Base-by-base conservation (phyloP, 2,888 invertebrate genomes). In the Entomobrya proxima region DNA sequence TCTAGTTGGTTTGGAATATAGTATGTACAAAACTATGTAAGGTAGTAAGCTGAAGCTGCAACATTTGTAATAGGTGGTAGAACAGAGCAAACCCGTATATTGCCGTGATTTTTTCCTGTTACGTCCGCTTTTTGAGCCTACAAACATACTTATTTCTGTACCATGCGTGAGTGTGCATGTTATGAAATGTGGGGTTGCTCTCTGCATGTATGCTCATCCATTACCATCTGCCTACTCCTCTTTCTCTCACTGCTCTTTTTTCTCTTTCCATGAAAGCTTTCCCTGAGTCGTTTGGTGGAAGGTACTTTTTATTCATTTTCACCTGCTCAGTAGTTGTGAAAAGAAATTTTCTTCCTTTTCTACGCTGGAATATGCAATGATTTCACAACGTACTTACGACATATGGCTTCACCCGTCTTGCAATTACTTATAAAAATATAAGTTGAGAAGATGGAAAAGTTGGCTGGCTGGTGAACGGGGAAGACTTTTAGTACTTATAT, bases 221-320 rank as follows among this genome's bases (percentile, higher is more conserved):
- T 35, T 64, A 30, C 61, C 61, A 64, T 64, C 35, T 64, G 61
- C 61, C 35, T 18, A 64, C 61, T 35, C 61, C 15, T 58, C 61
- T 35, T 24, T 24, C 7, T 75, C 75, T 7, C 50, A 24, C 18
- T 35, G 13, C 24, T 30, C 58, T 44, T 44, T 72, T 55, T 32
- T 44, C 52, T 11, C 40, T 67, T 40, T 55, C 18, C 13, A 15
- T 55, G 9, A 58, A 47, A 72, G 30, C 72, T 30, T 37, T 11
- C 37, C 52, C 55, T 40, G 58, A 74, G 32, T 44, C 72, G 44
- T 81, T 52, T 32, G 55, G 80, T 82, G 67, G 52, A 67, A 83
- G 76, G 76, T 55, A 83, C 50, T 64, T 55, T 61, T 50, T 50
- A 61, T 83, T 75, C 82, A 76, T 76, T 83, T 74, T 76, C 76